Base-by-base conservation (phyloP, 2,113 vertebrate genomes). In the Cranoglanis bouderius region DNA sequence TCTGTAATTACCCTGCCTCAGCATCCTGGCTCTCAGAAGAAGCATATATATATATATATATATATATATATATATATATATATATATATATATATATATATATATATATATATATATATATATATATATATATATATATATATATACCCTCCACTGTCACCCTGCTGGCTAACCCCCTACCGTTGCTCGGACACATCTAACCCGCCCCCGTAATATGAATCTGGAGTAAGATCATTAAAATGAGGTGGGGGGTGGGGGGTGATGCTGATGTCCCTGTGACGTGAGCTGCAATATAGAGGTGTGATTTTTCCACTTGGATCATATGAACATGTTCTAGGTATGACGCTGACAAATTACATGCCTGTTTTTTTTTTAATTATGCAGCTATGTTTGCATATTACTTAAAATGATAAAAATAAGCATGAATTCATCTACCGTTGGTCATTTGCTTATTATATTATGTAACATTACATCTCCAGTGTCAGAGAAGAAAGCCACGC, bases 1-100 rank as follows among this genome's bases (percentile, higher is more conserved):
- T 82, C 75, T 92, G 91, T 95, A 95, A 95, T 95, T 95, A 93
- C 94, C 91, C 94, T 91, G 91, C 92, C 94, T 95, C 95, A 96
- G 95, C 94, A 93, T 92, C 92, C 91, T 90, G 92, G 88, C 92
- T 92, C 92, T 94, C 90, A 92, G 92, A 95, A 95, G 82, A 65
- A 81, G 91, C 38, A 89, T 40, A 59, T n/a, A 88, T 84, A 86
- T 53, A 88, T 83, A 88, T 59, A 87, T 53, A 88, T 55, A 88
- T 32, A 75, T 82, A 88, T 63, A 86, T 57, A 88, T 32, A 77
- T 32, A 88, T 63, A 89, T 83, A 88, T 59, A 87, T 53, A 88
- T 55, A 88, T 32, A 75, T 82, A 88, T 63, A 86, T 57, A 88
- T 32, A 77, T 32, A 88, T 63, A 89, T n/a, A n/a, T 55, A 88